phyloP scores from a whole-genome alignment of 2,888 invertebrate genomes.

The Nudaria mundana region DNA sequence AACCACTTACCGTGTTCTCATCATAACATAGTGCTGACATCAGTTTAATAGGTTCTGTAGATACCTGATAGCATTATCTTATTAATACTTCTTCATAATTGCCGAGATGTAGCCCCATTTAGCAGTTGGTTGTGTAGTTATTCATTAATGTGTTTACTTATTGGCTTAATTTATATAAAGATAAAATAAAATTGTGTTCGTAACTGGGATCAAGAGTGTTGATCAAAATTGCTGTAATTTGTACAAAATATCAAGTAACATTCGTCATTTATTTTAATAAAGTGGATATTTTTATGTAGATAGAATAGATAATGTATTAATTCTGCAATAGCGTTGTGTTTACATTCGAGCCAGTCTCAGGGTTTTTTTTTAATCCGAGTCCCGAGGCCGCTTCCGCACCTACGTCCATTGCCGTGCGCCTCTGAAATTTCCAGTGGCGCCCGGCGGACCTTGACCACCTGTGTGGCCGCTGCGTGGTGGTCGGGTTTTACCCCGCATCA shows the following conservation, averaged over 20 bases:
- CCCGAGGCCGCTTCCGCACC: too few species aligned
- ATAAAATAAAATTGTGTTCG: conserved; percentile 17
- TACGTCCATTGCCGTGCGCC: too few species aligned
- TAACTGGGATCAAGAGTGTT: conserved; percentile 11
- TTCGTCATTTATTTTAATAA: background rate
- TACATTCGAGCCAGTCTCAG: too few species aligned
- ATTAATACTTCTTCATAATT: conserved; percentile 22
- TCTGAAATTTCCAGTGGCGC: too few species aligned
- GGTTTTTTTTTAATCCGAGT: too few species aligned
- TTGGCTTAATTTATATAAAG: conserved; percentile 18
- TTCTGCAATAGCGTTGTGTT: too few species aligned
- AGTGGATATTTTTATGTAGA: too few species aligned
- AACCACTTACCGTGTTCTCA: conserved; percentile 25
- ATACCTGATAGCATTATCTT: conserved; percentile 24
- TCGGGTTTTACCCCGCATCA: too few species aligned
- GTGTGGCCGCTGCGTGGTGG: too few species aligned
- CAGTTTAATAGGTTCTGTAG: conserved; percentile 28
- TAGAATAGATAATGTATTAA: too few species aligned
- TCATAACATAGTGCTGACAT: conserved; percentile 11
- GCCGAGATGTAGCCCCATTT: conserved; percentile 29
- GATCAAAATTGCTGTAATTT: conserved; percentile 14
- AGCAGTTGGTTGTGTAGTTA: conserved; percentile 14
- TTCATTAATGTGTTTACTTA: conserved; percentile 21
- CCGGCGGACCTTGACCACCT: too few species aligned
- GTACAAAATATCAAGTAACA: conserved; percentile 2